Evolutionary conservation across 2,113 vertebrate species (phyloP).

Genomic region (Coreoperca whiteheadi): DNA sequence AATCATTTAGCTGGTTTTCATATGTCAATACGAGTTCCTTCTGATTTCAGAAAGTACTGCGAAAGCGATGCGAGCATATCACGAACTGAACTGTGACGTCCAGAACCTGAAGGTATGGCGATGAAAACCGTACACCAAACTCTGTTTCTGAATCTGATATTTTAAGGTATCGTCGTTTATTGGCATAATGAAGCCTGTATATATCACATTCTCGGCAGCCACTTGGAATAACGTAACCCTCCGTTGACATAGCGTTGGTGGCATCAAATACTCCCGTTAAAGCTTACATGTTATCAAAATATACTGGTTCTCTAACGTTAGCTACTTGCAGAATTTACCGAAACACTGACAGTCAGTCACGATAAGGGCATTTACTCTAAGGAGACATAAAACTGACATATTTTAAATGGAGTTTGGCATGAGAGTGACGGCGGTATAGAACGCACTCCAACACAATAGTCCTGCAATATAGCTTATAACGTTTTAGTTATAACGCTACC

Average conservation of each 20-base stretch:
- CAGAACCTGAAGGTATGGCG: constrained; percentile 86
- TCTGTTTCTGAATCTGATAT: background rate
- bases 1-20: accelerated
- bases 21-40: accelerated
- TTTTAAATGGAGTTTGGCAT: background rate
- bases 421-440: background rate
- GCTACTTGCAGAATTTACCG: background rate
- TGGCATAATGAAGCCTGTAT: background rate
- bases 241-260: background rate
- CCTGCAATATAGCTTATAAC: background rate
- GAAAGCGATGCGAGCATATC: constrained; percentile 79
- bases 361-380: background rate
- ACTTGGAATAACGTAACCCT: background rate
- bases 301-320: background rate
- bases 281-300: background rate
- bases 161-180: background rate
- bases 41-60: constrained; percentile 79
- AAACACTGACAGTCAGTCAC: too few species aligned
- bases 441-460: background rate
- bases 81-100: constrained; percentile 87
- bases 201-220: background rate
- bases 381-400: background rate
- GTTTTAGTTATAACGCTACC: background rate
- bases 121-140: background rate
- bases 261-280: background rate